Base-by-base conservation (phyloP, 2,888 invertebrate species). In the Busseola fusca region DNA sequence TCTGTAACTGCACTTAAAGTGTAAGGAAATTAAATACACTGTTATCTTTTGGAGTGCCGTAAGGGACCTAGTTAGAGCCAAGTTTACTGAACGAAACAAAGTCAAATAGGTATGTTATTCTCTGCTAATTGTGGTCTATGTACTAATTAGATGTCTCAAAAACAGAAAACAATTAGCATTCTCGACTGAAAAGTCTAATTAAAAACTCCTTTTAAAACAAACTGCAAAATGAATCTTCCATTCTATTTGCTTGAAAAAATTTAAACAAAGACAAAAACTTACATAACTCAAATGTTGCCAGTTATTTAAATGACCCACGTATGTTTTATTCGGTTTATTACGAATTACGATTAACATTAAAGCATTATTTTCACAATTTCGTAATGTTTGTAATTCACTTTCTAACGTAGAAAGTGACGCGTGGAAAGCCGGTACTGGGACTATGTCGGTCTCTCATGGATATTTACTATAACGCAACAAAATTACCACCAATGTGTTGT, bases 381-480 rank as follows among this genome's bases (percentile, higher is more conserved):
- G 69, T 79, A 84, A 85, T 84, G 76, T 72, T 86, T 76, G 78
- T 73, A 78, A 75, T 71, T 76, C 78, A 77, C 84, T 85, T 85
- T 85, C 84, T 85, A 79, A 59, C 72, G 59, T 81, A 85, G 84
- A 84, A 84, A 84, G 84, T 85, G 74, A 76, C 67, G 60, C 77
- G 56, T 72, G 79, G 84, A 85, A 83, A 77, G 84, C 79, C 85
- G 76, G 84, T 79, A 76, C 81, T 76, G 70, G 59, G 59, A 27
- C 48, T 57, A 27, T 30, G 74, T 56, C 57, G 59, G 56, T 56
- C 58, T 64, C 63, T 70, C 69, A 48, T 77, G 66, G 64, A 67
- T 70, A 59, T 68, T 76, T 76, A 72, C 64, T 56, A 59, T 65
- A 80, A 72, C 72, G 66, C 48, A 50, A 76, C 67, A 56, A 64